Conservation (phyloP, 2,797 vertebrate genomes). For the Myotis vivesi region DNA sequence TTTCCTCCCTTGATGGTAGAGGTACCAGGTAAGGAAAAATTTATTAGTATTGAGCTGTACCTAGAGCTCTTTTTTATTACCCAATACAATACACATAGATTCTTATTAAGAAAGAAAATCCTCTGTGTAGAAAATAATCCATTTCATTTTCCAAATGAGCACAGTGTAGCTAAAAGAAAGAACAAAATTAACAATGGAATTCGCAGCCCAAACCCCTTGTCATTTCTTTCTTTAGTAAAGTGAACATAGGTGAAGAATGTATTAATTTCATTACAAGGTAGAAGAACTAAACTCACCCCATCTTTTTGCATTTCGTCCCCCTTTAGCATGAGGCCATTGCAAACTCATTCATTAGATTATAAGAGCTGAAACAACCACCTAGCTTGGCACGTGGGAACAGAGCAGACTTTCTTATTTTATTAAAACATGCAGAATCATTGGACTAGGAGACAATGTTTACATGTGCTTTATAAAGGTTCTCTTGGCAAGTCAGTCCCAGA, state of each 20-base stretch:
- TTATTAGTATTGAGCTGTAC: slow-evolving; percentile 55
- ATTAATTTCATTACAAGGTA: slow-evolving; percentile 67
- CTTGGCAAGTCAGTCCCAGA: neutral
- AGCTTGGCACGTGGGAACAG: slow-evolving; percentile 48
- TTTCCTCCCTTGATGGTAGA: slow-evolving; percentile 27
- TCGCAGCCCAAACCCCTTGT: slow-evolving; percentile 23
- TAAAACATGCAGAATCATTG: slow-evolving; percentile 23
- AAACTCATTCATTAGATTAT: slow-evolving; percentile 64
- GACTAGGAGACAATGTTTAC: slow-evolving; percentile 6
- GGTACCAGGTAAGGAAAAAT: slow-evolving; percentile 31
- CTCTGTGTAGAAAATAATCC: slow-evolving; percentile 70
- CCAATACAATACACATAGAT: slow-evolving; percentile 47
- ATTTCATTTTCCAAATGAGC: slow-evolving; percentile 76
- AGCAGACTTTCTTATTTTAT: slow-evolving; percentile 59
- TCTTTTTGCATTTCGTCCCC: slow-evolving; percentile 55
- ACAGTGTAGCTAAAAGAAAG: slow-evolving; percentile 60
- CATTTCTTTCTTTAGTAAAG: slow-evolving; percentile 59
- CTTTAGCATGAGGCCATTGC: slow-evolving; percentile 47
- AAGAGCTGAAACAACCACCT: slow-evolving; percentile 44
- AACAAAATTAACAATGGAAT: slow-evolving; percentile 63
- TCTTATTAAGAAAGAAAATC: slow-evolving; percentile 75
- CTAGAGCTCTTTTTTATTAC: slow-evolving; percentile 75
- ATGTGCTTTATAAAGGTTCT: neutral
- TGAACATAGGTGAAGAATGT: slow-evolving; percentile 56
- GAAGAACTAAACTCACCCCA: slow-evolving; percentile 5